Percentiles rank a stretch among this genome's conserved stretches.
These are phyloP conservation scores for Eulemur rufifrons DNA, from an alignment of 2,113 vertebrate genomes.

Conservation along the genomic window DNA sequence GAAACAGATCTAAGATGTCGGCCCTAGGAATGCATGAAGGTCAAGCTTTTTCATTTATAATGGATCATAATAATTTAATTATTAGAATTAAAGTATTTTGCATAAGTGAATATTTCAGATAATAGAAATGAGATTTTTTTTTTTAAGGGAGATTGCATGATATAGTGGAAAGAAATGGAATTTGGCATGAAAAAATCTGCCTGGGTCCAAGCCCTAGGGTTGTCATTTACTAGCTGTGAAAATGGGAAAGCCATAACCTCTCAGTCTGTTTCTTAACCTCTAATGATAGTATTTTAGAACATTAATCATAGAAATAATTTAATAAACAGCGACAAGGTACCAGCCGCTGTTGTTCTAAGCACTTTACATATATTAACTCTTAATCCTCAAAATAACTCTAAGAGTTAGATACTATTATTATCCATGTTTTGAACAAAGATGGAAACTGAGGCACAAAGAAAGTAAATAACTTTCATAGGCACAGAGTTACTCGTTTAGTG, in stretches of 20 bases:
- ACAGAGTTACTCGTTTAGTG: background rate
- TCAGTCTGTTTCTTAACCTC: background rate
- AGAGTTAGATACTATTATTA: background rate
- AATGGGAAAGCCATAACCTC: background rate
- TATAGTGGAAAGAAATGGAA: background rate
- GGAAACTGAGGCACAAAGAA: background rate
- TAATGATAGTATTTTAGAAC: background rate
- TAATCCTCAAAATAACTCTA: background rate
- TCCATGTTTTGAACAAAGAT: background rate
- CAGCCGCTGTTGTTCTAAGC: background rate
- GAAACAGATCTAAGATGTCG: background rate
- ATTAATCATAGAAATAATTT: background rate
- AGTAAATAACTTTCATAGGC: background rate
- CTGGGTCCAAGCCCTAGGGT: background rate
- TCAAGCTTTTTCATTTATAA: background rate
- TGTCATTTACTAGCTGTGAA: background rate
- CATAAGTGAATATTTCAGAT: background rate
- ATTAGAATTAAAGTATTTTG: slow-evolving; percentile 17
- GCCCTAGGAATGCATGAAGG: background rate
- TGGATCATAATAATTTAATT: background rate
- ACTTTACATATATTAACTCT: background rate
- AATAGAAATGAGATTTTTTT: background rate
- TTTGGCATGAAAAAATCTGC: background rate
- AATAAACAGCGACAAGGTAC: background rate
- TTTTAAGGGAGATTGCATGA: background rate